Evolutionary conservation across 2,797 vertebrate genomes (phyloP).

Genomic region (Buphagus erythrorhynchus): DNA sequence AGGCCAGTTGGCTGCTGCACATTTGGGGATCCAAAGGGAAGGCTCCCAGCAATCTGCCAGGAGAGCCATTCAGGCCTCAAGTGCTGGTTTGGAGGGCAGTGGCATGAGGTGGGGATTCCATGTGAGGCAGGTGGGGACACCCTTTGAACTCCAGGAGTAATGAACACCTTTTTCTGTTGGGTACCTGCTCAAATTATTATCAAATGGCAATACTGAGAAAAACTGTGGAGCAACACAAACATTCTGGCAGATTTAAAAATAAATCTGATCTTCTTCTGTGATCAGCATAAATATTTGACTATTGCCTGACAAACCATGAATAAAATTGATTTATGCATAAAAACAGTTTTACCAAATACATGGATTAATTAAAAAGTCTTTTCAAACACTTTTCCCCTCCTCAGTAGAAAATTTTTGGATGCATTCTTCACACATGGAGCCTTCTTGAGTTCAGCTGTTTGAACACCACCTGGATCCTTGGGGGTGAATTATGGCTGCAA

Average conservation of each 20-base stretch:
- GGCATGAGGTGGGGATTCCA: background rate
- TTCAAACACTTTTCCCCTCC: background rate
- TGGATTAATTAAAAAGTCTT: background rate
- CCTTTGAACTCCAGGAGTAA: background rate
- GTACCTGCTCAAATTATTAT: background rate
- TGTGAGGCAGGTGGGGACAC: background rate
- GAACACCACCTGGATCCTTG: background rate
- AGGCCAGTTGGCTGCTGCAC: constrained; percentile 50
- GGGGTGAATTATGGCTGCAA: background rate
- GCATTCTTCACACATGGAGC: background rate
- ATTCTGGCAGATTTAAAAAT: background rate
- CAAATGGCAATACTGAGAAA: background rate
- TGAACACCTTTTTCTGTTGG: background rate
- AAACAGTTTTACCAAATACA: background rate
- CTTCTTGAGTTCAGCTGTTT: background rate
- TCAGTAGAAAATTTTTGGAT: background rate
- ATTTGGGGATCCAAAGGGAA: background rate
- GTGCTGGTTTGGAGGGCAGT: background rate
- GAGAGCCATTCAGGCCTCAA: background rate
- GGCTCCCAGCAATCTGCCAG: constrained; percentile 19
- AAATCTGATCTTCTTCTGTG: background rate
- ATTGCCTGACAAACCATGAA: background rate
- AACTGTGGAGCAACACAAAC: background rate
- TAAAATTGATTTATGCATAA: background rate
- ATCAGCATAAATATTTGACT: background rate